A percentile compares a stretch with the other conserved stretches of the same genome.
phyloP scores from a whole-genome alignment of 1,140 invertebrate species.

The Ridgeia piscesae region DNA sequence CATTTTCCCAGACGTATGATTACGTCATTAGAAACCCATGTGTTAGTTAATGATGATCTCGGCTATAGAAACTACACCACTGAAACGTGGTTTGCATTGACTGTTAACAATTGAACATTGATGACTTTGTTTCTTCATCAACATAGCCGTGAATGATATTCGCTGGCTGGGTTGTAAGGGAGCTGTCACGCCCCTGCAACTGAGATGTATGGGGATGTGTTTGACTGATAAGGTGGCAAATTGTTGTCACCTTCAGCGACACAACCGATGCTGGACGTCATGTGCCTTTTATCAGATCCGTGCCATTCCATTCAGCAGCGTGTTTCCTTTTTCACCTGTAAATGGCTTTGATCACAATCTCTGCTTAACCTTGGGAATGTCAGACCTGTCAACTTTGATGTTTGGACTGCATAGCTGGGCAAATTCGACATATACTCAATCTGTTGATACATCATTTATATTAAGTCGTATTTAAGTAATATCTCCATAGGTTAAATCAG shows the following conservation, averaged over 20 bases:
- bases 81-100: background rate
- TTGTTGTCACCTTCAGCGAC: background rate
- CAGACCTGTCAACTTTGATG: background rate
- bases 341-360: too few relatives aligned
- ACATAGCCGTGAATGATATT: background rate
- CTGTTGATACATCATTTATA: background rate
- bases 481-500: too few relatives aligned
- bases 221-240: constrained; percentile 5
- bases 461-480: background rate
- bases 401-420: background rate
- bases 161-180: background rate
- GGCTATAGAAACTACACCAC: background rate
- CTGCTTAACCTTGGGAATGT: background rate
- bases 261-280: background rate
- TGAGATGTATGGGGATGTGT: background rate
- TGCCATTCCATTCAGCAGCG: background rate
- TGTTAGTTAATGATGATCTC: background rate
- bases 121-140: background rate
- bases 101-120: background rate
- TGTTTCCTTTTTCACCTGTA: too few relatives aligned
- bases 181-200: background rate
- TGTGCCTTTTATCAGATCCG: background rate
- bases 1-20: background rate
- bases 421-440: background rate
- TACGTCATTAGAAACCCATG: background rate